Evolutionary conservation across 2,113 vertebrate genomes (phyloP).

Genomic region (Pionites leucogaster): DNA sequence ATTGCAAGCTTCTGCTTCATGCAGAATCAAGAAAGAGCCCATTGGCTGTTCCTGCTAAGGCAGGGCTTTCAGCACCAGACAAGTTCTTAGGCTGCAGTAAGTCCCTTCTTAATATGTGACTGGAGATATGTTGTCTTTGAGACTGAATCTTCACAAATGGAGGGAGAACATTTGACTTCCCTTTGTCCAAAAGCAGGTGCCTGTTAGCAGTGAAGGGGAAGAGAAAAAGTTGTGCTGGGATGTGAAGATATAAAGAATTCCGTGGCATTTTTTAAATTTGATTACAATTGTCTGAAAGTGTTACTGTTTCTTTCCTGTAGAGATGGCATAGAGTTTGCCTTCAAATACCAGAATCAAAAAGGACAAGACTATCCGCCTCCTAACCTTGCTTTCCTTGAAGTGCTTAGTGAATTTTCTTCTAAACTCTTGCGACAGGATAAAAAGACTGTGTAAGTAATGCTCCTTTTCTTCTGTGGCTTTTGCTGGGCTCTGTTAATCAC

Average conservation of each 20-base stretch:
- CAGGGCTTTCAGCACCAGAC: neutral
- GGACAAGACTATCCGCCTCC: constrained; percentile 93
- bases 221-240: neutral
- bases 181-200: neutral
- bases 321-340: constrained; percentile 98
- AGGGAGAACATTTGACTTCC: neutral
- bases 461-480: neutral
- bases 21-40: neutral
- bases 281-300: neutral
- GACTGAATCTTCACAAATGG: neutral
- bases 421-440: constrained; percentile 97
- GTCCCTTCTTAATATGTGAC: neutral
- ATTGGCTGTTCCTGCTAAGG: neutral
- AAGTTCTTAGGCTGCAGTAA: neutral
- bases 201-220: neutral
- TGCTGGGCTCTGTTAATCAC: neutral
- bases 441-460: constrained; percentile 95
- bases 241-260: neutral
- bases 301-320: constrained; percentile 65
- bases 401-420: constrained; percentile 97
- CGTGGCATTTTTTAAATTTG: neutral
- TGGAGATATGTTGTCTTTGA: neutral
- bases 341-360: constrained; percentile 97
- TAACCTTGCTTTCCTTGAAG: constrained; percentile 96
- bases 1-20: neutral